A percentile compares a stretch with the other conserved stretches of the same genome.
These are phyloP conservation scores for Nestor notabilis DNA, from an alignment of 2,113 vertebrate species.

Conservation along the genomic window DNA sequence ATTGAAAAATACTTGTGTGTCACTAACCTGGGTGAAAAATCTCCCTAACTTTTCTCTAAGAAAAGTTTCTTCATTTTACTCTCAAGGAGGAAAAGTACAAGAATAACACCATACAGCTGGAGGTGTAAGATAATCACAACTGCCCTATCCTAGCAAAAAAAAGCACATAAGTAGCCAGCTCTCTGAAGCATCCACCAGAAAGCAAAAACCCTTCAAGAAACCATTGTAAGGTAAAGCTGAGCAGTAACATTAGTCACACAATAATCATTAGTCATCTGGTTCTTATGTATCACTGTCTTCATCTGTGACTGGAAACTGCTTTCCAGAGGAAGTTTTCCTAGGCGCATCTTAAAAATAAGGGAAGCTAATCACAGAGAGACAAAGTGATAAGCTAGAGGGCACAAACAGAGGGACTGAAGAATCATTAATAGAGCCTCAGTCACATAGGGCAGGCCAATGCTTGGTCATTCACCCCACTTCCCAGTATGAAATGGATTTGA, in stretches of 20 bases:
- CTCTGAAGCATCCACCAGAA: not conserved
- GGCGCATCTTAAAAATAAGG: not conserved
- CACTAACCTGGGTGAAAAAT: not conserved
- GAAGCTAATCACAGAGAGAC: not conserved
- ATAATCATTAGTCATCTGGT: not conserved
- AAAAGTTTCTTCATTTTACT: not conserved
- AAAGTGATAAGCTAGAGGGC: not conserved
- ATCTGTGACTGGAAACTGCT: not conserved
- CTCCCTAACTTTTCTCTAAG: not conserved
- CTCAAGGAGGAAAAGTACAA: not conserved
- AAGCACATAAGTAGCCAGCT: not conserved
- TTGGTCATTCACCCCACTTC: not conserved
- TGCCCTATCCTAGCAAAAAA: not conserved
- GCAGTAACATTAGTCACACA: not conserved
- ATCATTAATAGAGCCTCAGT: rapidly evolving
- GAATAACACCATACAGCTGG: not conserved
- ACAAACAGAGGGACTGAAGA: not conserved
- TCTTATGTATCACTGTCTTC: not conserved
- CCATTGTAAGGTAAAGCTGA: not conserved
- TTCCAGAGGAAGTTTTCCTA: not conserved
- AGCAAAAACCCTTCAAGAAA: not conserved
- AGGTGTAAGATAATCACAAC: not conserved
- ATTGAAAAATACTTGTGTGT: not conserved
- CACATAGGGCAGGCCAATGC: not conserved
- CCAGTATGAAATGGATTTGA: not conserved